Percentiles rank a stretch among this genome's conserved stretches.
phyloP scores from a whole-genome alignment of 2,113 vertebrate genomes.

The Butorides virescens region DNA sequence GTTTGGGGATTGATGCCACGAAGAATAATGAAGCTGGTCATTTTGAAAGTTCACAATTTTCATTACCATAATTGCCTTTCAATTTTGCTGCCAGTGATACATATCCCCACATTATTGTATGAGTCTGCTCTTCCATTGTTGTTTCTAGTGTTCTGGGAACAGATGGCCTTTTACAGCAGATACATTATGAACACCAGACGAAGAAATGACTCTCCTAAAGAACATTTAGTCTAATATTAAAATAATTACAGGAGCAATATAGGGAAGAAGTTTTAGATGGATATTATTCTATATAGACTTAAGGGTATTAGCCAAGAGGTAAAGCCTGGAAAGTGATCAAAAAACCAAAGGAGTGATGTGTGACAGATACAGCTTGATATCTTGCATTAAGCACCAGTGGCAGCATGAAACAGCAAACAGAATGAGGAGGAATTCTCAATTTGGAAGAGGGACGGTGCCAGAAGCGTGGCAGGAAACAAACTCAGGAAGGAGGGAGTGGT shows the following conservation, averaged over 20 bases:
- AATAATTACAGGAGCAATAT: slow-evolving; percentile 15
- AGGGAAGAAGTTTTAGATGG: background rate
- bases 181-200: slow-evolving; percentile 20
- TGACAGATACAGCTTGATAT: background rate
- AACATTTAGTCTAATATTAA: slow-evolving; percentile 26
- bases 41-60: slow-evolving; percentile 52
- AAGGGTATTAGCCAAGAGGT: background rate
- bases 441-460: background rate
- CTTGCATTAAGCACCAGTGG: background rate
- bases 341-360: background rate
- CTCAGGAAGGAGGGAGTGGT: background rate
- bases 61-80: slow-evolving; percentile 42
- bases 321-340: background rate
- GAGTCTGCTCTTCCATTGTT: slow-evolving; percentile 33
- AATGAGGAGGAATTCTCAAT: background rate
- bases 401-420: background rate
- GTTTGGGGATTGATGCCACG: background rate
- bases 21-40: slow-evolving; percentile 41
- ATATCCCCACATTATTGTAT: background rate
- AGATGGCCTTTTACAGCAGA: slow-evolving; percentile 37
- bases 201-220: slow-evolving; percentile 41
- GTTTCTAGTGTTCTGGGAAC: slow-evolving; percentile 38
- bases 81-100: slow-evolving; percentile 34
- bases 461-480: background rate
- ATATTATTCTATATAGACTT: background rate